Base-by-base conservation (phyloP, 1,140 invertebrate species). In the Ptiloglossa arizonensis region DNA sequence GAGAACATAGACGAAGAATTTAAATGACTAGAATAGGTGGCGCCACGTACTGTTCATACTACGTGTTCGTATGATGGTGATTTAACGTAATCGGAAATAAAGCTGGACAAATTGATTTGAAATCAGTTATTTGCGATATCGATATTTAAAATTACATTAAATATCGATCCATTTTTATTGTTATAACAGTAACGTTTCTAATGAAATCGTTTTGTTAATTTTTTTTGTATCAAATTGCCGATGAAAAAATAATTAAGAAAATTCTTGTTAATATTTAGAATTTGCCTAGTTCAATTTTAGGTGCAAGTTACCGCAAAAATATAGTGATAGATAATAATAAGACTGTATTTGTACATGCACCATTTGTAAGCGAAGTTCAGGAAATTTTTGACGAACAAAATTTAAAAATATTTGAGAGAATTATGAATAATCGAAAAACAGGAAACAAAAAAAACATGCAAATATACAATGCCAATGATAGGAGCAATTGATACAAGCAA, bases 1-100 rank as follows among this genome's bases (percentile, higher is more conserved):
- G 5, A 32, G 66, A 24, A 76, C 66, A 38, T 66, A 32, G 41
- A 79, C 77, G 27, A 50, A 74, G 62, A 67, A 79, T 79, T 79
- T 79, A 38, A 79, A 75, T 71, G 56, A 67, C 52, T 63, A 35
- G 35, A 38, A n/a, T 32, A 79, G 77, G 75, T 75, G 77, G 71
- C 70, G 71, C 63, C 56, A 59, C 46, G 13, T n/a, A 29, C 15
- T 44, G 27, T 35, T 50, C 17, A 19, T n/a, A 32, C 9, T 27
- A 35, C 19, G 11, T n/a, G n/a, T 32, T 35, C 32, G n/a, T 24
- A 1, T 2, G 9, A 24, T 5, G 4, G 24, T 13, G 41, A 41
- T 48, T 63, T 46, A 27, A 64, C 5, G 24, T 48, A n/a, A 13
- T 15, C 13, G 4, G 3, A 32, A 50, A 66, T n/a, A 22, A 27